Conservation (phyloP, 2,888 invertebrate species). For the Rutpela maculata region DNA sequence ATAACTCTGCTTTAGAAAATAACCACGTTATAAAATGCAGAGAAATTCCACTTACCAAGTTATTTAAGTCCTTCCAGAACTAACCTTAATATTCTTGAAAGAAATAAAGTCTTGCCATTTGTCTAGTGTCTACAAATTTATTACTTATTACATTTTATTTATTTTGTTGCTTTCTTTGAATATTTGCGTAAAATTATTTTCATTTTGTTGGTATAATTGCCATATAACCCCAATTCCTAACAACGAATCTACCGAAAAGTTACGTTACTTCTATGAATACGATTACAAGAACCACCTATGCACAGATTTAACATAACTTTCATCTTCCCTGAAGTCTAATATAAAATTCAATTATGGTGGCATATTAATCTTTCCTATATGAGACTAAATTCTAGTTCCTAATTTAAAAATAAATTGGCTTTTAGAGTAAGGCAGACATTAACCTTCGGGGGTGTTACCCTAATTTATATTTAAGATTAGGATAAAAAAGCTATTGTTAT, state of each 20-base stretch:
- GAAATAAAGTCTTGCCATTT: no score
- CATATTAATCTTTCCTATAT: conserved; percentile 19
- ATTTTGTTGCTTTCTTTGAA: no score
- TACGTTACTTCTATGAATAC: neutral
- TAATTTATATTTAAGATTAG: conserved; percentile 42
- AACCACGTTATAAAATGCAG: no score
- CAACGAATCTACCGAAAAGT: neutral
- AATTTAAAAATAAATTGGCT: conserved; percentile 38
- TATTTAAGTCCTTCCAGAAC: no score
- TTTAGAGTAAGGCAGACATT: conserved; percentile 26
- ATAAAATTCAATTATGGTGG: conserved; percentile 24
- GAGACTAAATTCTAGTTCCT: conserved; percentile 28
- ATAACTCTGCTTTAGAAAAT: no score
- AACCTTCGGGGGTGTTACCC: conserved; percentile 37
- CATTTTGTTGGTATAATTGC: no score
- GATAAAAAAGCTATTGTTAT: conserved; percentile 32
- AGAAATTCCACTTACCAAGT: no score
- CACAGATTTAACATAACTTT: neutral
- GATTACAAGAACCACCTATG: neutral
- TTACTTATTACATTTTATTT: no score
- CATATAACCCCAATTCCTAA: neutral
- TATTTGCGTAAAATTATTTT: no score
- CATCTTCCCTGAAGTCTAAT: conserved; percentile 4
- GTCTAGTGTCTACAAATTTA: no score
- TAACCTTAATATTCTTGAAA: no score